Evolutionary conservation across 2,888 invertebrate species (phyloP).

Genomic region (Panopea generosa): DNA sequence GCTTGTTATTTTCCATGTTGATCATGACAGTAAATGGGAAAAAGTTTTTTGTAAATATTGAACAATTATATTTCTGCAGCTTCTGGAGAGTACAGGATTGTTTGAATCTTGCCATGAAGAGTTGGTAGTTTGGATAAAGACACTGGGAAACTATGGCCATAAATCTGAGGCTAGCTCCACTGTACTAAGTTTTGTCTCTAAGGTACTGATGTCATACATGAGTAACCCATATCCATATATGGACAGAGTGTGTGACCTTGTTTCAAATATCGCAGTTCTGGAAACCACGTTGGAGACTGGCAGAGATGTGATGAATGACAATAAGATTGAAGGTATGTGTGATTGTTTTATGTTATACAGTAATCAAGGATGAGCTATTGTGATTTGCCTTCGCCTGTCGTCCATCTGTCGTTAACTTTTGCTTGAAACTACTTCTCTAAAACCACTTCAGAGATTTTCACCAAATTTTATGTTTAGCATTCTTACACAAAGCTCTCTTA

Average conservation of each 20-base stretch:
- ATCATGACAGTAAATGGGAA: too few species aligned
- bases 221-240: conserved; percentile 74
- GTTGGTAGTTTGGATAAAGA: conserved; percentile 66
- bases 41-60: too few species aligned
- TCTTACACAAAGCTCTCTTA: too few species aligned
- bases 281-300: conserved; percentile 25
- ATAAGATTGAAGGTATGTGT: conserved; percentile 23
- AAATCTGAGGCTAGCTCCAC: not conserved
- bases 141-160: conserved; percentile 28
- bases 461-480: too few species aligned
- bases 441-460: too few species aligned
- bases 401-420: too few species aligned
- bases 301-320: too few species aligned
- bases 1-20: not conserved
- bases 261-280: conserved; percentile 46
- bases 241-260: conserved; percentile 66
- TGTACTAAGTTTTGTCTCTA: conserved; percentile 64
- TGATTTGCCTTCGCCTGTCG: too few species aligned
- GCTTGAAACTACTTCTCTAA: too few species aligned
- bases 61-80: too few species aligned
- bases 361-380: too few species aligned
- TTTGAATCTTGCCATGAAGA: conserved; percentile 70
- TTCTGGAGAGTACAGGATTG: conserved; percentile 69
- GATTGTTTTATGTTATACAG: not conserved
- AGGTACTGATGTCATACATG: conserved; percentile 68